phyloP scores from a whole-genome alignment of 2,113 vertebrate genomes.

The Noturus placidus region DNA sequence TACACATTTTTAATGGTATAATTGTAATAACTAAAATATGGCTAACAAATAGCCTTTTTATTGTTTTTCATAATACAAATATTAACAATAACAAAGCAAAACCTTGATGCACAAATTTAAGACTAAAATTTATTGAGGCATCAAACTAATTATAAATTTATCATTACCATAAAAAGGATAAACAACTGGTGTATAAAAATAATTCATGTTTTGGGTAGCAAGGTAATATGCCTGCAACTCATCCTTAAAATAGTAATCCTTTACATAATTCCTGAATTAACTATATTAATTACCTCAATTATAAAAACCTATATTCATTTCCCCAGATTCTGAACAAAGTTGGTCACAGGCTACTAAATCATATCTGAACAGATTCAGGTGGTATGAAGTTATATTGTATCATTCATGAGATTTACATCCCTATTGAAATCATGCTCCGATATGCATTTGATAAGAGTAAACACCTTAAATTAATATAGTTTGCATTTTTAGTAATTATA shows the following conservation, averaged over 20 bases:
- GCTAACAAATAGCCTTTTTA: not conserved
- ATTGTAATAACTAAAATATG: not conserved
- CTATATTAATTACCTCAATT: not conserved
- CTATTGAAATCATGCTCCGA: not conserved
- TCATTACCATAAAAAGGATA: not conserved
- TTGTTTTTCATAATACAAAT: too few relatives aligned
- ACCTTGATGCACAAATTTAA: not conserved
- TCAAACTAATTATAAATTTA: not conserved
- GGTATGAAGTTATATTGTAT: not conserved
- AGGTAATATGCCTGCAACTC: not conserved
- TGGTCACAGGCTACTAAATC: not conserved
- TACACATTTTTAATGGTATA: not conserved
- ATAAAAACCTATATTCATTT: too few relatives aligned
- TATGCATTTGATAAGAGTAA: not conserved
- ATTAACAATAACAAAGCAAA: too few relatives aligned
- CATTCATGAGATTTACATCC: not conserved
- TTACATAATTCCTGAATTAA: not conserved
- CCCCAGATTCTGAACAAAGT: not conserved
- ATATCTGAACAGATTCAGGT: not conserved
- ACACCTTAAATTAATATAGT: not conserved
- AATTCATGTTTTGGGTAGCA: not conserved
- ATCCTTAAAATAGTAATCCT: not conserved
- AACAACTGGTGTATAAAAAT: not conserved
- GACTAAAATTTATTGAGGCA: not conserved
- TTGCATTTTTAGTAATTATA: not conserved